phyloP scores from a whole-genome alignment of 2,797 vertebrate genomes.

The Tenualosa thibaudeaui region DNA sequence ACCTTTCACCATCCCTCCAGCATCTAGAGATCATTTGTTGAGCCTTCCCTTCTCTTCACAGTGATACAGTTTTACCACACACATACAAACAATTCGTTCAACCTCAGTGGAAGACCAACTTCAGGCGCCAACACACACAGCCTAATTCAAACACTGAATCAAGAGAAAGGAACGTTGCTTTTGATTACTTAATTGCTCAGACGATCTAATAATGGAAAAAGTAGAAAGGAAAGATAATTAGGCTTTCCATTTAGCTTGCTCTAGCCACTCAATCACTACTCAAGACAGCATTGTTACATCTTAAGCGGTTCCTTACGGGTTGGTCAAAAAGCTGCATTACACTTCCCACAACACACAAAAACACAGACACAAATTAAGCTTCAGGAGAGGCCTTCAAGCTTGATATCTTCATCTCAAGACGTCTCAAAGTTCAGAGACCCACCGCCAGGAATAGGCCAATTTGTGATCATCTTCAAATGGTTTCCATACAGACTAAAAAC shows the following conservation, averaged over 20 bases:
- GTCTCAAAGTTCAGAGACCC: neutral
- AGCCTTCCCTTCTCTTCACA: neutral
- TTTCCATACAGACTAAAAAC: constrained; percentile 8
- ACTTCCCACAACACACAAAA: neutral
- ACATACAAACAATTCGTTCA: constrained; percentile 37
- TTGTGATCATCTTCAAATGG: neutral
- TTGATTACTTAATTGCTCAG: constrained; percentile 63
- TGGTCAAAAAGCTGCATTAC: neutral
- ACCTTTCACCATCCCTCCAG: neutral
- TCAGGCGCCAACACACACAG: constrained; percentile 67
- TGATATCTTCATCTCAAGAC: neutral
- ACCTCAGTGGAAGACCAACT: constrained; percentile 41
- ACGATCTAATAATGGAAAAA: constrained; percentile 65
- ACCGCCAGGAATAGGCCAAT: neutral
- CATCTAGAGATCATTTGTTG: neutral
- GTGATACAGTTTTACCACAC: neutral
- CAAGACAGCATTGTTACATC: constrained; percentile 52
- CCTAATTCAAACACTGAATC: constrained; percentile 50
- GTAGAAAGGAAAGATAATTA: constrained; percentile 51
- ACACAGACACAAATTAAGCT: neutral
- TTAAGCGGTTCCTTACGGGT: constrained; percentile 35
- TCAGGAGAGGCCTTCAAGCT: neutral
- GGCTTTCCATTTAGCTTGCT: constrained; percentile 51
- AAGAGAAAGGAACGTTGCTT: constrained; percentile 56
- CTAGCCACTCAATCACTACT: constrained; percentile 53